Conservation (phyloP, 2,888 invertebrate species). For the Celastrina argiolus region DNA sequence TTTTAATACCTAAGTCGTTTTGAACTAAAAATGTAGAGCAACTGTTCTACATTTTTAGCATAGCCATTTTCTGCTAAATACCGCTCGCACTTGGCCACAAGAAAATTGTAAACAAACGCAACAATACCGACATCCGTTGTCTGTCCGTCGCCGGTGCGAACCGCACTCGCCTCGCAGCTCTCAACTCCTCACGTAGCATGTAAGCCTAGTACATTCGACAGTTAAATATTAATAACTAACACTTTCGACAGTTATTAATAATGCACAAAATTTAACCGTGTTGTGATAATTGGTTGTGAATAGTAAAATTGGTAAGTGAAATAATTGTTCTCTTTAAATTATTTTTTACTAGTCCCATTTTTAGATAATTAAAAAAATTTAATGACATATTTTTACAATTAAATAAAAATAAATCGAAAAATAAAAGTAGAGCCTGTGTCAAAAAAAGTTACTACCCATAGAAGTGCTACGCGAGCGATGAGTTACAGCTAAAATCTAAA, state of each 20-base stretch:
- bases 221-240: background rate
- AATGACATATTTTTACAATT: too few species aligned
- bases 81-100: background rate
- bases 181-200: conserved; percentile 60
- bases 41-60: too few species aligned
- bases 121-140: conserved; percentile 51
- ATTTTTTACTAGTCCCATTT: background rate
- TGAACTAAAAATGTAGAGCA: too few species aligned
- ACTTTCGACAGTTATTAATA: background rate
- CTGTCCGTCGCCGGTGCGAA: conserved; percentile 56
- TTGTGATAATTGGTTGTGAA: conserved; percentile 25
- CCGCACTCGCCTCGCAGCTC: conserved; percentile 62
- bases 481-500: too few species aligned
- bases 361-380: background rate
- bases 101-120: conserved; percentile 29
- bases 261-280: conserved; percentile 15
- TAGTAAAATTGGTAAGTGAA: conserved; percentile 19
- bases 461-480: too few species aligned
- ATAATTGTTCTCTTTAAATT: background rate
- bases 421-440: too few species aligned
- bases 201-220: conserved; percentile 29
- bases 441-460: too few species aligned
- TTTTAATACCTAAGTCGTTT: too few species aligned
- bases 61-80: background rate
- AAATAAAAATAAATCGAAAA: too few species aligned